phyloP scores from a whole-genome alignment of 2,113 vertebrate species.

The Cricetomys ansorgei region DNA sequence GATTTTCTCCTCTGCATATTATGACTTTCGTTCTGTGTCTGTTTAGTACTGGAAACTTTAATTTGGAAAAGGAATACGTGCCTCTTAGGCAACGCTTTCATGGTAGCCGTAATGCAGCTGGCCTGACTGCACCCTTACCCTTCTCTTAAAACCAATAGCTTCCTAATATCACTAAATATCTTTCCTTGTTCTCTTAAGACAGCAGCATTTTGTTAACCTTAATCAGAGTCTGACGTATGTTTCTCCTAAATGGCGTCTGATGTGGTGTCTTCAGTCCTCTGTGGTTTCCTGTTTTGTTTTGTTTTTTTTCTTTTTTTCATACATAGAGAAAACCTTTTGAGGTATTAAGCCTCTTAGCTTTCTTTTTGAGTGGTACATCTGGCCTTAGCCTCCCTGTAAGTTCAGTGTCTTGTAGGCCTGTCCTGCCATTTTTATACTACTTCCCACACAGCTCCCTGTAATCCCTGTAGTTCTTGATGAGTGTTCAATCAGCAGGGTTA shows the following conservation, averaged over 20 bases:
- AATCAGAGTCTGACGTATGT: slow-evolving; percentile 83
- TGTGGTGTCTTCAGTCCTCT: slow-evolving; percentile 85
- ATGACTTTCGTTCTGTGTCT: neutral
- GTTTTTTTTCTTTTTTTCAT: too few relatives aligned
- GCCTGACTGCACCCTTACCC: neutral
- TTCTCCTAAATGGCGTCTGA: slow-evolving; percentile 85
- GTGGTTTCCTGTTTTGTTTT: slow-evolving; percentile 93
- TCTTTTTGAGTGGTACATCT: slow-evolving; percentile 71
- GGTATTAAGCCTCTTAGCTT: slow-evolving; percentile 75
- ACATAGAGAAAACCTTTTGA: slow-evolving; percentile 81
- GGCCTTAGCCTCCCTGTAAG: slow-evolving; percentile 45
- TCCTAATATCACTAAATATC: slow-evolving; percentile 52
- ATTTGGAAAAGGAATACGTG: slow-evolving; percentile 22
- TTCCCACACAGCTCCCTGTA: neutral
- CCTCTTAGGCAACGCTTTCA: neutral
- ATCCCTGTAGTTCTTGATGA: neutral
- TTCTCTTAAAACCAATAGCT: neutral
- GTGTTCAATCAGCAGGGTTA: neutral
- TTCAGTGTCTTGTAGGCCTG: neutral
- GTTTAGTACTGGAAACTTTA: slow-evolving; percentile 55
- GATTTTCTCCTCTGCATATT: neutral
- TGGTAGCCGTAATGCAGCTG: neutral
- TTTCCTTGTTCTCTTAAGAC: slow-evolving; percentile 74
- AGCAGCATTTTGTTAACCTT: slow-evolving; percentile 73
- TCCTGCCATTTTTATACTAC: neutral